Base-by-base conservation (phyloP, 2,888 invertebrate species). In the Phlogophora meticulosa region DNA sequence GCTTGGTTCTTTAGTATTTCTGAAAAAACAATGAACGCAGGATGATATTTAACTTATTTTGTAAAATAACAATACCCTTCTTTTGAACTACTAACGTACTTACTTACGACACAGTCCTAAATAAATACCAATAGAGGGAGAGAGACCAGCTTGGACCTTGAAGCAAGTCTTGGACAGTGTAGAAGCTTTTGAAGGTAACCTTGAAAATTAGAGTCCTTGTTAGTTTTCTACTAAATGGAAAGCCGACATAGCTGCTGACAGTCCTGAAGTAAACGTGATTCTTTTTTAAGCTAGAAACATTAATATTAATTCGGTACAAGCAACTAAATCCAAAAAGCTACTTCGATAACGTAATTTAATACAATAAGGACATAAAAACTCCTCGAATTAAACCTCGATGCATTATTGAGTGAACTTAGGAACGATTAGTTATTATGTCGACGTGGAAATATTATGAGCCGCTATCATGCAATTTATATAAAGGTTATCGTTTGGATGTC, bases 401-500 rank as follows among this genome's bases (percentile, higher is more conserved):
- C 51, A 53, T 13, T 60, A 56, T 40, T 60, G 43, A 13, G 4
- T 63, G 49, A 40, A 77, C 58, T 64, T 77, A 77, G 55, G 49
- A 56, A 68, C 24, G 53, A 61, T 64, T 67, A 71, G 63, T 61
- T 66, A 58, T 20, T 57, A 74, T 56, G 46, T 72, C 24, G 45
- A 79, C 62, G 61, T 83, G 79, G 76, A 81, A 80, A 78, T 81
- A 72, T 78, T 76, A 79, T 70, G 46, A 60, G 17, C 22, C 58
- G 78, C 77, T 87, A 87, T 82, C 82, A 63, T 71, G 60, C 68
- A 80, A 85, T 84, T 81, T 81, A 77, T 73, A 10, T 76, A 81
- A 80, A 84, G 87, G 87, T 88, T 88, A 88, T 88, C 87, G 51
- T 73, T 57, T 56, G 34, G 61, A 61, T 74, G 71, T 78, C 74